A percentile compares a stretch with the other conserved stretches of the same genome.
Conservation (phyloP, 1,140 invertebrate species). For the Penaeus chinensis region DNA sequence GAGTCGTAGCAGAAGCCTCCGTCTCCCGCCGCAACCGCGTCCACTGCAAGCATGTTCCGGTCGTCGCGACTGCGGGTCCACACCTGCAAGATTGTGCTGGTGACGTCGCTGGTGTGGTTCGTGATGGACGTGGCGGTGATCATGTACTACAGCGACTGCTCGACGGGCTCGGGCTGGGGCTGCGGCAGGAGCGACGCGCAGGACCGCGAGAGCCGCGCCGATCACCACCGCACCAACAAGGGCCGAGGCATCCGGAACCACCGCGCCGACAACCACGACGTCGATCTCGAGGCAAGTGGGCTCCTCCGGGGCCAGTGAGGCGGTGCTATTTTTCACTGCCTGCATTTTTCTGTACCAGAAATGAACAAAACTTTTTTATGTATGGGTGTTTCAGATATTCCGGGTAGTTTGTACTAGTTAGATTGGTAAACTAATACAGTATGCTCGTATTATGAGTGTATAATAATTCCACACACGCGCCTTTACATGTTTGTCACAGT, state of each 20-base stretch:
- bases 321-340: too few relatives aligned
- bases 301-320: neutral
- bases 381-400: too few relatives aligned
- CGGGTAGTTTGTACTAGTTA: too few relatives aligned
- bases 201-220: slow-evolving; percentile 56
- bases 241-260: slow-evolving; percentile 55
- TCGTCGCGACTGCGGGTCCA: slow-evolving; percentile 79
- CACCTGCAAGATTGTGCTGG: slow-evolving; percentile 92
- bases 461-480: too few relatives aligned
- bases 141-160: slow-evolving; percentile 91
- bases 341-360: too few relatives aligned
- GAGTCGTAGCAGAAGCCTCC: too few relatives aligned
- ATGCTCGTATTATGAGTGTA: too few relatives aligned
- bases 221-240: slow-evolving; percentile 36
- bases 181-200: slow-evolving; percentile 50
- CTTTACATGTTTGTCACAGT: too few relatives aligned
- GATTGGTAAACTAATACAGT: too few relatives aligned
- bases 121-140: slow-evolving; percentile 90
- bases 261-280: slow-evolving; percentile 31
- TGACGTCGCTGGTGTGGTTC: slow-evolving; percentile 96
- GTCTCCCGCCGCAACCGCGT: neutral
- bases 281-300: slow-evolving; percentile 28
- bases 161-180: slow-evolving; percentile 65
- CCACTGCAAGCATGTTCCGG: slow-evolving; percentile 72
- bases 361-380: too few relatives aligned